Percentiles rank a stretch among this genome's conserved stretches.
phyloP scores from a whole-genome alignment of 2,797 vertebrate species.

The Sebastes hopkinsi region DNA sequence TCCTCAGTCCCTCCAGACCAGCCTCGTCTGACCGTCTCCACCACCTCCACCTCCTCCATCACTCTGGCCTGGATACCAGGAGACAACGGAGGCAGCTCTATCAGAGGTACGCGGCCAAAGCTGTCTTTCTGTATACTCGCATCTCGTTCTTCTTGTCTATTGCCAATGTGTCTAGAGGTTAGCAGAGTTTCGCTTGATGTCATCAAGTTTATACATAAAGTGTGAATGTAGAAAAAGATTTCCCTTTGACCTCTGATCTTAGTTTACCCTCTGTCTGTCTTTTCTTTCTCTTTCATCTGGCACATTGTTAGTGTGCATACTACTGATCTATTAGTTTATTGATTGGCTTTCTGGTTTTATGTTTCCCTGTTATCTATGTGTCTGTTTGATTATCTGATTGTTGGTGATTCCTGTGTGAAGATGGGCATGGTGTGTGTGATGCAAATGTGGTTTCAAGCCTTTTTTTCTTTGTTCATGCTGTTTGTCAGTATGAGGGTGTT shows the following conservation, averaged over 20 bases:
- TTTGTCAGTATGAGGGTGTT: conserved; percentile 5
- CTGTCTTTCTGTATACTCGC: not conserved
- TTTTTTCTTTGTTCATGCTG: conserved; percentile 9
- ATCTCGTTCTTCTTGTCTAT: conserved; percentile 5
- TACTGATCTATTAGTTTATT: conserved; percentile 48
- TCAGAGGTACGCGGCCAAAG: conserved; percentile 85
- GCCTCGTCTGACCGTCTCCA: conserved; percentile 95
- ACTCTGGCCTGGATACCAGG: conserved; percentile 98
- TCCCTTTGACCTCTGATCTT: not conserved
- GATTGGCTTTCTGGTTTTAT: conserved; percentile 36
- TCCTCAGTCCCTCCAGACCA: conserved; percentile 93
- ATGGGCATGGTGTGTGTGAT: conserved; percentile 14
- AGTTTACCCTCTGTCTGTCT: not conserved
- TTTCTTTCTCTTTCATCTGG: not conserved
- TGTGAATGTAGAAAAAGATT: not conserved
- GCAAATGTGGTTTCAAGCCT: conserved; percentile 18
- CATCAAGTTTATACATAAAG: not conserved
- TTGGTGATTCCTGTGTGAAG: conserved; percentile 46
- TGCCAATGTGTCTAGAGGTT: not conserved
- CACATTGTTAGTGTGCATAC: not conserved
- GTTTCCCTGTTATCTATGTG: conserved; percentile 42
- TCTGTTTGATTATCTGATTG: conserved; percentile 57
- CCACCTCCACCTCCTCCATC: conserved; percentile 96
- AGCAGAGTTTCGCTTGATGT: not conserved
- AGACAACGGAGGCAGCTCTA: conserved; percentile 98